Percentiles rank a stretch among this genome's conserved stretches.
phyloP scores from a whole-genome alignment of 1,140 invertebrate species.

The Papilio glaucus region DNA sequence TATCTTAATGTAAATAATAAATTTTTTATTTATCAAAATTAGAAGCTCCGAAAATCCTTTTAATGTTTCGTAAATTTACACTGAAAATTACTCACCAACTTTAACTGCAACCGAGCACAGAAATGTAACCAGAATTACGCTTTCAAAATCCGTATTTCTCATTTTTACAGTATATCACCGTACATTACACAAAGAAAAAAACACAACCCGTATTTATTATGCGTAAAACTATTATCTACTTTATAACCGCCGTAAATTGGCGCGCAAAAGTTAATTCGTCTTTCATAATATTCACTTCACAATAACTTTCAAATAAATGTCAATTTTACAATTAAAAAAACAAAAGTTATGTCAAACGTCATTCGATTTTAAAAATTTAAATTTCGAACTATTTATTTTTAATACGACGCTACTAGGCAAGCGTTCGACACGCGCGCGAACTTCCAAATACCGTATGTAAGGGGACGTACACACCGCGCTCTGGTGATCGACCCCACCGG shows the following conservation, averaged over 20 bases:
- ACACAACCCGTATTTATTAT: constrained; percentile 17
- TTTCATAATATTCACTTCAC: constrained; percentile 32
- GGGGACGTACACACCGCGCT: constrained; percentile 63
- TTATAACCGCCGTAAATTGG: constrained; percentile 27
- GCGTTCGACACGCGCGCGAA: constrained; percentile 54
- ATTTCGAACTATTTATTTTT: constrained; percentile 40
- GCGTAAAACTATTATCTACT: constrained; percentile 14
- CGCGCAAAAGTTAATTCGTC: constrained; percentile 31
- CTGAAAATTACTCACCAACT: constrained; percentile 27
- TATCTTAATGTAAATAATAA: no score
- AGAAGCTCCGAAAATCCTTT: not conserved
- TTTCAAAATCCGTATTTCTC: constrained; percentile 17
- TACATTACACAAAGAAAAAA: constrained; percentile 33
- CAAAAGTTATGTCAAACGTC: not conserved
- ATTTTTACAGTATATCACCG: constrained; percentile 31
- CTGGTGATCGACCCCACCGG: constrained; percentile 81
- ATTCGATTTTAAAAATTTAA: constrained; percentile 38
- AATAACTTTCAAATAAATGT: not conserved
- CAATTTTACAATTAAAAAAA: constrained; percentile 43
- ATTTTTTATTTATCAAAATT: no score
- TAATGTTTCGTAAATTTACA: not conserved
- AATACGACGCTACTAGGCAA: constrained; percentile 55
- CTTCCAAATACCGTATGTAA: constrained; percentile 64
- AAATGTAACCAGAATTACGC: constrained; percentile 1
- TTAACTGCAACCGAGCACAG: constrained; percentile 11